Base-by-base conservation (phyloP, 2,888 invertebrate species). In the Thecophora atra region DNA sequence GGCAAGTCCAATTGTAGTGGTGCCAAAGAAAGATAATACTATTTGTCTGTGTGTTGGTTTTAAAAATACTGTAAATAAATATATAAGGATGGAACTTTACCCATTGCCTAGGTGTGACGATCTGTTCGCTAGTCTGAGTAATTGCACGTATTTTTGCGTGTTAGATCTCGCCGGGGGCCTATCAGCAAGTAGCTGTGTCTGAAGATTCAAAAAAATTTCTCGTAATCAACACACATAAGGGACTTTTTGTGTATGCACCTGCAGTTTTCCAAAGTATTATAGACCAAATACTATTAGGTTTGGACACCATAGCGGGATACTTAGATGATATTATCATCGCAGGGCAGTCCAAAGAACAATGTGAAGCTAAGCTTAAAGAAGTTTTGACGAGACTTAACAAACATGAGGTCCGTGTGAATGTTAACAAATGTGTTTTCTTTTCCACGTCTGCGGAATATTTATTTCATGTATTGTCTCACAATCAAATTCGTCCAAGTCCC, bases 141-240 rank as follows among this genome's bases (percentile, higher is more conserved):
- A 28, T 13, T 17, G 19, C n/a, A 37, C 15, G 13, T 17, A 15
- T 62, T 37, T 37, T 37, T 37, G 24, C 17, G 26, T 15, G 17
- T 24, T 51, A 51, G 65, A 65, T 47, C 21, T 65, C 6, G 51
- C 21, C 17, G 51, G 51, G n/a, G 8, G 65, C 51, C 17, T 65
- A 51, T 26, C 51, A 26, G 7, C 47, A 65, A 65, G 17, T 65
- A 13, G 28, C 47, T 37, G 66, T 80, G 28, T 52, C 64, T 11
- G 74, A 72, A 47, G 52, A 69, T 15, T 80, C 77, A 21, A 42
- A 78, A 64, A 58, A 79, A 69, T 73, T 77, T 17, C 70, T 78
- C 24, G 78, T 78, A n/a, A 76, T 82, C 17, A 81, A 80, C 72
- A 82, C 75, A 2, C 73, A 73, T 54, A 75, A 74, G 26, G 76